Percentiles rank a stretch among this genome's conserved stretches.
These are phyloP conservation scores for Gambelia wislizenii DNA, from an alignment of 2,797 vertebrate genomes.

Conservation along the genomic window DNA sequence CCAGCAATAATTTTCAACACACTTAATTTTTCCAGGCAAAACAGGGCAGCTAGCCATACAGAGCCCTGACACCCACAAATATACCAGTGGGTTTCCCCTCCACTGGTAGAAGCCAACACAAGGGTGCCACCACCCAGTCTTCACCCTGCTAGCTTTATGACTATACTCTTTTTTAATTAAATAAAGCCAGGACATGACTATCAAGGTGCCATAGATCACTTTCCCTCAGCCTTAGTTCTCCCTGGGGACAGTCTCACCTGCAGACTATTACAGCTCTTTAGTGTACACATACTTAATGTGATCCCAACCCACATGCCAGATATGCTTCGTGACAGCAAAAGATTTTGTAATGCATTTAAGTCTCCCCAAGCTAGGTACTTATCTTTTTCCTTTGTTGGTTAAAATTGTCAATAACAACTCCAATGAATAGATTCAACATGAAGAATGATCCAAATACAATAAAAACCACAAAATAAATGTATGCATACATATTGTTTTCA, in stretches of 20 bases:
- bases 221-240: not conserved
- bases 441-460: conserved; percentile 85
- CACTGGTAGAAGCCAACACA: not conserved
- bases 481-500: conserved; percentile 64
- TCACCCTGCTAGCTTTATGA: not conserved
- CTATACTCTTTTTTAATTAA: not conserved
- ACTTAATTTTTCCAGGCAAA: not conserved
- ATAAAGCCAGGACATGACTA: not conserved
- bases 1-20: not conserved
- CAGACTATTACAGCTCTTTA: not conserved
- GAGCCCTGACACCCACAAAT: not conserved
- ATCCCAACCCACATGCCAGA: not conserved
- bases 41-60: not conserved
- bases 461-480: conserved; percentile 78
- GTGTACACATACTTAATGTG: not conserved
- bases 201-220: not conserved
- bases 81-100: not conserved
- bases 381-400: conserved; percentile 84
- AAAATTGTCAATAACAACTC: conserved; percentile 84
- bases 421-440: conserved; percentile 83
- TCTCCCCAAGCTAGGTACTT: conserved; percentile 65
- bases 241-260: not conserved
- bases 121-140: not conserved
- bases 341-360: not conserved
- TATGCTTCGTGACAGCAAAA: not conserved